Evolutionary conservation across 2,113 vertebrate species (phyloP), one percentile per base, ranked within the genome.

Genomic region (Aleadryas rufinucha): DNA sequence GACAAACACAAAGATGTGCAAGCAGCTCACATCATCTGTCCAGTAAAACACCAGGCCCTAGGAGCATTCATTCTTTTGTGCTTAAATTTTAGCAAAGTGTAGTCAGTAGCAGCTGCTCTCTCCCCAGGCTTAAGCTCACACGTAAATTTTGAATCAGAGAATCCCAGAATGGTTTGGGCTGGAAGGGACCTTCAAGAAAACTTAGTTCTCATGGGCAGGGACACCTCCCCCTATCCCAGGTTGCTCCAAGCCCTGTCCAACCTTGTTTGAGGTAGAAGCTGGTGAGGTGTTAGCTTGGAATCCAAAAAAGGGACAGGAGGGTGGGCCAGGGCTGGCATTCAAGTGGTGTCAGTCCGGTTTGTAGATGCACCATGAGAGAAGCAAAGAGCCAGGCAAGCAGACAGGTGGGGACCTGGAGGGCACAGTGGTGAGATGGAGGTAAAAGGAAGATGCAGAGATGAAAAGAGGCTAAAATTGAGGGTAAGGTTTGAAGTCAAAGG

Each of bases 281-380:
- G 71, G 12, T 78, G 64, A 86, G 47, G 12, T 52, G 95, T 87
- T 76, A 53, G 59, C 47, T 59, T 66, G 64, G 60, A 80, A 77
- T 35, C 4, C 2, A 23, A 33, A 52, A 14, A 39, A 68, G 39
- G 52, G 23, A 7, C 4, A 0, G 9, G 23, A 50, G 19, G 16
- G 24, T 68, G 82, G 90, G 87, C 37, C n/a, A 65, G 57, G 59
- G 35, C 13, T 72, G 87, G 20, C 13, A 13, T 31, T 35, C 26
- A 4, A 2, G n/a, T 41, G 4, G 4, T n/a, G 12, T 27, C 49
- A 9, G 37, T 41, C 21, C 1, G 35, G 39, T 64, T 27, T 85
- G 66, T 47, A 37, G 90, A 21, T 31, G 42, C 57, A 37, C 31
- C 26, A 24, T 2, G 44, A 54, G 60, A 57, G 45, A 45, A 83